A percentile compares a stretch with the other conserved stretches of the same genome.
phyloP scores from a whole-genome alignment of 2,888 invertebrate species.

The Elegia similella region DNA sequence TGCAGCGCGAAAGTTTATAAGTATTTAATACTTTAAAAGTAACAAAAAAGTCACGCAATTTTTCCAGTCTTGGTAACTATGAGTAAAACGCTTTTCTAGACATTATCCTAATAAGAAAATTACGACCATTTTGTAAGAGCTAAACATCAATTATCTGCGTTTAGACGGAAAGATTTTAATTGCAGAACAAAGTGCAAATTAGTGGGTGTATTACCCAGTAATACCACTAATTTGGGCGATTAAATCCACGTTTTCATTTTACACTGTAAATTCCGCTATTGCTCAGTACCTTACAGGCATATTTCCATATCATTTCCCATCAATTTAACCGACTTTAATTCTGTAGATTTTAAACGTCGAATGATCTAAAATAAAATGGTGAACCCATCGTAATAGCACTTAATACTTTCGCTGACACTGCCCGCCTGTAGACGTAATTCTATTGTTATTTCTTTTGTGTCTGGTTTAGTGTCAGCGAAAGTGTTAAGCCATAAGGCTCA shows the following conservation, averaged over 20 bases:
- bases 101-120: constrained; percentile 5
- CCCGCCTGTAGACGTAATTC: too few species aligned
- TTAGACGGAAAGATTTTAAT: background rate
- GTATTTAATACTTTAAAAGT: too few species aligned
- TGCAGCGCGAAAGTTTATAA: too few species aligned
- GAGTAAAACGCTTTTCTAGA: background rate
- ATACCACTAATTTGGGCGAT: background rate
- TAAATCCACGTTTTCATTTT: background rate
- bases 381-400: too few species aligned
- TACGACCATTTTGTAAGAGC: constrained; percentile 1
- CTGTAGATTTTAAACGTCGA: too few species aligned
- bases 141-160: constrained; percentile 1
- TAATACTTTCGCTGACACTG: too few species aligned
- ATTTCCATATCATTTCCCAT: background rate
- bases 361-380: too few species aligned
- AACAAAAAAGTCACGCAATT: too few species aligned
- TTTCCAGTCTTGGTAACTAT: too few species aligned
- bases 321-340: background rate
- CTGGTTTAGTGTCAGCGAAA: too few species aligned
- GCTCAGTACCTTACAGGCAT: background rate
- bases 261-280: constrained; percentile 4
- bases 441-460: too few species aligned
- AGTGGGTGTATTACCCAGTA: background rate
- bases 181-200: background rate
- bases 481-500: too few species aligned